Evolutionary conservation across 2,113 vertebrate species (phyloP).

Genomic region (Cavia porcellus): DNA sequence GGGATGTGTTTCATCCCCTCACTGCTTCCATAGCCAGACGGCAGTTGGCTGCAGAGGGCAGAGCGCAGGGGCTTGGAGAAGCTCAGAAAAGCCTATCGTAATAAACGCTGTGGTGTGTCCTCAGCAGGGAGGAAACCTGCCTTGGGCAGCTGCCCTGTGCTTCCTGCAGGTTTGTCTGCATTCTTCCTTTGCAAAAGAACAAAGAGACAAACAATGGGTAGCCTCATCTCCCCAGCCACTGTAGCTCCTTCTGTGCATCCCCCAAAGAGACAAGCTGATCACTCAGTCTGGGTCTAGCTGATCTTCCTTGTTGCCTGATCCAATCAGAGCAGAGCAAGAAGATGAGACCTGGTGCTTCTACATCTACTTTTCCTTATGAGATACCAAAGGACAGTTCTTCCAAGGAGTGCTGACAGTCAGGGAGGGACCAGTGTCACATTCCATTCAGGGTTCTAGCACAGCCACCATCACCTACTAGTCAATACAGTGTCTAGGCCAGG

Average conservation of each 20-base stretch:
- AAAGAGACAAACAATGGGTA: background rate
- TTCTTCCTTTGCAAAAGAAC: background rate
- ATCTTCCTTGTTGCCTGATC: no score
- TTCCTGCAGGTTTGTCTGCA: background rate
- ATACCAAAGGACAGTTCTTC: background rate
- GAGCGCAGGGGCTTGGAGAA: background rate
- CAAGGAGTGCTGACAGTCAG: background rate
- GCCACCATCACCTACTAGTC: no score
- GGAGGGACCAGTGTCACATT: background rate
- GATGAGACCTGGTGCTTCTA: no score
- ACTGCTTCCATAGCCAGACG: background rate
- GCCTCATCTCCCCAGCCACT: background rate
- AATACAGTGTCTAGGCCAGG: no score
- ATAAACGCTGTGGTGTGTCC: accelerated
- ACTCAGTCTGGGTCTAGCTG: background rate
- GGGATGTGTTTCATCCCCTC: background rate
- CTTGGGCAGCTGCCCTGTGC: background rate
- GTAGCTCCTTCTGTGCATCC: background rate
- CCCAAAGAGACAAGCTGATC: background rate
- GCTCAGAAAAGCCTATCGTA: background rate
- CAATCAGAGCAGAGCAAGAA: background rate
- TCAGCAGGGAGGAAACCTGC: no score
- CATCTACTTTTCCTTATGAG: no score
- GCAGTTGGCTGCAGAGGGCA: no score
- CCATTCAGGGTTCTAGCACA: background rate